These are phyloP conservation scores for Hydractinia echinata DNA, from an alignment of 30 jellyfish, hydroid and myxozoan genomes.

Conservation along the genomic window DNA sequence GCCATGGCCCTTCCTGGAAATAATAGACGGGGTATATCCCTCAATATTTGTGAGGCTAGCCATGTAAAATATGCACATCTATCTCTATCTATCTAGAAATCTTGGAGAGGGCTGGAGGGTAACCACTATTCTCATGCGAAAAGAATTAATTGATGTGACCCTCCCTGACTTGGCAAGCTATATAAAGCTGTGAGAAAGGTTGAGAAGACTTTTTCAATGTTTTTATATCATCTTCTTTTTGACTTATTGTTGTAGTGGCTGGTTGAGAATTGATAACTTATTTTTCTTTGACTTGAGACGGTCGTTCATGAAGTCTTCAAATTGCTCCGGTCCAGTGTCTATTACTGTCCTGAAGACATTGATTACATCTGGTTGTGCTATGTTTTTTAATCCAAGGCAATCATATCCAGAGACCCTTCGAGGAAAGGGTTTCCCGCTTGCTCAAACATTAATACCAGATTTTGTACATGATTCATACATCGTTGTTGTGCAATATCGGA, in stretches of 20 bases:
- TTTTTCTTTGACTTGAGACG: slow-evolving; percentile 18
- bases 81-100: too few species aligned
- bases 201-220: slow-evolving; percentile 35
- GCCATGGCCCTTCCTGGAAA: too few species aligned
- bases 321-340: slow-evolving; percentile 29
- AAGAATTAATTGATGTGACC: slow-evolving; percentile 41
- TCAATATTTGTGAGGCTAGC: too few species aligned
- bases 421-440: slow-evolving; percentile 50
- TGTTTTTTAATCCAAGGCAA: too few species aligned
- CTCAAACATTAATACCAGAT: slow-evolving; percentile 14
- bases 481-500: slow-evolving; percentile 25
- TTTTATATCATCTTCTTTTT: slow-evolving; percentile 19
- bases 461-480: slow-evolving; percentile 33
- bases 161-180: slow-evolving; percentile 58
- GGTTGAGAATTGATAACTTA: slow-evolving; percentile 34
- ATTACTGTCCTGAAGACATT: slow-evolving; percentile 16
- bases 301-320: slow-evolving; percentile 12
- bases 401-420: too few species aligned
- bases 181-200: slow-evolving; percentile 49
- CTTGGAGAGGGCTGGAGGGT: too few species aligned
- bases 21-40: too few species aligned
- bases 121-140: too few species aligned
- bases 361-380: slow-evolving; percentile 10
- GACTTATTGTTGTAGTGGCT: background rate
- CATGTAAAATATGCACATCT: too few species aligned